A percentile compares a stretch with the other conserved stretches of the same genome.
phyloP scores from a whole-genome alignment of 2,888 invertebrate species.

The Acleris emargana region DNA sequence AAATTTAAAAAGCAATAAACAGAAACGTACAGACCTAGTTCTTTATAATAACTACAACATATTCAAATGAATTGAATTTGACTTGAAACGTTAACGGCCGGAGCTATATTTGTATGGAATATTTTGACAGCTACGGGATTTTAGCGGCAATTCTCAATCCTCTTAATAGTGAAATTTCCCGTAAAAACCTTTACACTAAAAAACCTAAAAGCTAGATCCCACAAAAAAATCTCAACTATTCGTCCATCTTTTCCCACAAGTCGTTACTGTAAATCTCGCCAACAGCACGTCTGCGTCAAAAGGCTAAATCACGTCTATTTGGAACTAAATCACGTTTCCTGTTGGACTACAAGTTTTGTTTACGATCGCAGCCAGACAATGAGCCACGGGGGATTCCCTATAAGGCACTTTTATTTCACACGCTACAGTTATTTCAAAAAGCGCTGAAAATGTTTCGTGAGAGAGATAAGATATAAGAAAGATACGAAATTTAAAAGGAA shows the following conservation, averaged over 20 bases:
- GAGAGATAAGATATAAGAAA: too few species aligned
- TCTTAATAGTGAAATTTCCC: too few species aligned
- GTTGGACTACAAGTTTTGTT: conserved; percentile 9
- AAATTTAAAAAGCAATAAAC: too few species aligned
- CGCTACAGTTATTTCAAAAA: conserved; percentile 3
- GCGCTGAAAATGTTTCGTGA: neutral
- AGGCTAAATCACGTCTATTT: conserved; percentile 17
- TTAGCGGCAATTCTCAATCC: too few species aligned
- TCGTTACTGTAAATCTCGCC: neutral
- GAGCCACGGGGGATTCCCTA: conserved; percentile 5
- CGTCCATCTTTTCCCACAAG: neutral
- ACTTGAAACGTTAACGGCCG: too few species aligned
- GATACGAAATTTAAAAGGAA: too few species aligned
- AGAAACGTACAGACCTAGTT: too few species aligned
- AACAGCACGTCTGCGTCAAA: conserved; percentile 14
- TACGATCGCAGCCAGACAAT: conserved; percentile 5
- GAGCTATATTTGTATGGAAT: too few species aligned
- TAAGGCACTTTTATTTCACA: conserved; percentile 2
- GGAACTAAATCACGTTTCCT: conserved; percentile 1
- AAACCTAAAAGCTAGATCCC: neutral
- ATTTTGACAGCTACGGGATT: too few species aligned
- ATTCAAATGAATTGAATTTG: too few species aligned
- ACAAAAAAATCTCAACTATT: too few species aligned
- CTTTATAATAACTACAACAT: too few species aligned
- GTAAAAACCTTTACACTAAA: neutral